phyloP scores from a whole-genome alignment of 1,140 invertebrate genomes.

The Anastatus disparis region DNA sequence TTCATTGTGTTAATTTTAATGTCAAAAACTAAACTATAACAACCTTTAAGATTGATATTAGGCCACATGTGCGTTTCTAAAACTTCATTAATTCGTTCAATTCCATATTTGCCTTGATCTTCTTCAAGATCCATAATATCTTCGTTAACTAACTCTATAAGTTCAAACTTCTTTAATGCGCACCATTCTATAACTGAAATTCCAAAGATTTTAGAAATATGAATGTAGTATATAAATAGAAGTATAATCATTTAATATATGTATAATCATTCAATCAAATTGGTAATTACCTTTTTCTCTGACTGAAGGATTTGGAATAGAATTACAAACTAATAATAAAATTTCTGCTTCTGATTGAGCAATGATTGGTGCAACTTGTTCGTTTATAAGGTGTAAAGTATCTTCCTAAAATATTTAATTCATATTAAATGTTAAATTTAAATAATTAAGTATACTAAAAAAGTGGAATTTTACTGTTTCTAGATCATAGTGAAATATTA shows the following conservation, averaged over 20 bases:
- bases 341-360: constrained; percentile 54
- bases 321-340: constrained; percentile 54
- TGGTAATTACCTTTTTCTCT: constrained; percentile 53
- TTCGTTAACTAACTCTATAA: constrained; percentile 76
- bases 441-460: not conserved
- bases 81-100: constrained; percentile 79
- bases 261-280: constrained; percentile 23
- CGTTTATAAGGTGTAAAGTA: constrained; percentile 50
- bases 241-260: constrained; percentile 15
- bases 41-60: constrained; percentile 77
- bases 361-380: constrained; percentile 51
- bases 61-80: constrained; percentile 83
- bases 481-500: constrained; percentile 71
- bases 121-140: constrained; percentile 65
- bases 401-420: constrained; percentile 56
- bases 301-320: constrained; percentile 61
- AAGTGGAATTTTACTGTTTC: constrained; percentile 60
- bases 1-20: too few relatives aligned
- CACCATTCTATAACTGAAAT: constrained; percentile 73
- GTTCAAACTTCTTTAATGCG: constrained; percentile 75
- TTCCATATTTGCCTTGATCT: constrained; percentile 74
- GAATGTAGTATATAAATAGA: constrained; percentile 6
- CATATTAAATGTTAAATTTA: not conserved
- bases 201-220: constrained; percentile 26
- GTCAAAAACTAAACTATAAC: not conserved